Evolutionary conservation across 2,113 vertebrate species (phyloP), one percentile per base, ranked within the genome.

Genomic region (Mionectes macconnelli): DNA sequence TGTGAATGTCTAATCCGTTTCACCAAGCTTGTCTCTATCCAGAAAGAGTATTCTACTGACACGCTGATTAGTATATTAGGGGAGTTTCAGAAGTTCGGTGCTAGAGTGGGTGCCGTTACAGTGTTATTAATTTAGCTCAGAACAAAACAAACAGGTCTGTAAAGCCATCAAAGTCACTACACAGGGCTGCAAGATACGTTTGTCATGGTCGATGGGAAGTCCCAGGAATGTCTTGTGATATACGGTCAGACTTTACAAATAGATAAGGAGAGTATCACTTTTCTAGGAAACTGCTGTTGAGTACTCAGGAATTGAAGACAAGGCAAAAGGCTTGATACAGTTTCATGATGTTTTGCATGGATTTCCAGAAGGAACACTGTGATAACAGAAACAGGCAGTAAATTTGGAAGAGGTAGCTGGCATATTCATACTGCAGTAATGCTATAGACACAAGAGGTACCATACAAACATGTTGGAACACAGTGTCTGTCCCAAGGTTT

Each of bases 31-130:
- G 95, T 97, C 95, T 98, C 95, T 94, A 98, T 95, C 97, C 94
- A 97, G 97, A 95, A 96, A 74, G 94, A 94, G 97, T 94, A 97
- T 94, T 96, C 95, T 84, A 87, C 97, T 96, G 97, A 98, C 97
- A 97, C 95, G 96, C 97, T 97, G 97, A 98, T 98, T 98, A 97
- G 97, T 96, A 96, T 93, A 97, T 98, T 97, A 98, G 82, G 86
- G 91, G 96, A 98, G 84, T 97, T 98, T 97, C 81, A 98, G 94
- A 97, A 98, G 97, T 98, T 98, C 97, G 84, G 84, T 94, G 90
- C 72, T 96, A 87, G 94, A 98, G 89, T 66, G 8, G 72, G 74
- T 96, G 87, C 96, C 95, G 96, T 89, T 20, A 1, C 72, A 72
- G 70, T 62, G 70, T 97, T 97, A 97, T 97, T 98, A 97, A 98